phyloP scores from a whole-genome alignment of 2,888 invertebrate species.

The Morpho achilles region DNA sequence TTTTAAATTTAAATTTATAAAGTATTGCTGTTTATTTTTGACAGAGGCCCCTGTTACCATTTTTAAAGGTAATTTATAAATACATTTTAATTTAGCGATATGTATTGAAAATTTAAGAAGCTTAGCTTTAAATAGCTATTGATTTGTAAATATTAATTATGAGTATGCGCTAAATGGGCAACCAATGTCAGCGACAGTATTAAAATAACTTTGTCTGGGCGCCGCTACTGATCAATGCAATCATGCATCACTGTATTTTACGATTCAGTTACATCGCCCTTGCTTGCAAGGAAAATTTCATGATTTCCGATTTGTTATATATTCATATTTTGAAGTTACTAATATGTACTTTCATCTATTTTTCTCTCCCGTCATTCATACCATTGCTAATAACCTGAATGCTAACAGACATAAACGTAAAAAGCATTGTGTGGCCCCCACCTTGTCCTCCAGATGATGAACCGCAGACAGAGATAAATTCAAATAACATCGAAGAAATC shows the following conservation, averaged over 20 bases:
- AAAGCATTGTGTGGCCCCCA: slow-evolving; percentile 76
- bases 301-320: slow-evolving; percentile 14
- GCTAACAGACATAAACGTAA: slow-evolving; percentile 71
- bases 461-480: slow-evolving; percentile 29
- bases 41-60: slow-evolving; percentile 74
- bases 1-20: slow-evolving; percentile 19
- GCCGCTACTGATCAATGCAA: slow-evolving; percentile 43
- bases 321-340: slow-evolving; percentile 46
- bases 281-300: not conserved
- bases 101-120: slow-evolving; percentile 36
- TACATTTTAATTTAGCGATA: slow-evolving; percentile 60
- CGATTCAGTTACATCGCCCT: slow-evolving; percentile 10
- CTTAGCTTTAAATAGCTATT: slow-evolving; percentile 62
- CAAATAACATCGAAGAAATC: slow-evolving; percentile 22
- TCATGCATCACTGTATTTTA: slow-evolving; percentile 21
- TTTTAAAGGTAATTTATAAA: slow-evolving; percentile 74
- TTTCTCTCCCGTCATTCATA: slow-evolving; percentile 47
- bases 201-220: slow-evolving; percentile 59
- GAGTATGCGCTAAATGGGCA: slow-evolving; percentile 57
- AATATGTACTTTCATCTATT: slow-evolving; percentile 65
- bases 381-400: slow-evolving; percentile 39
- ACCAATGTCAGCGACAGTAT: slow-evolving; percentile 51
- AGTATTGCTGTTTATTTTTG: slow-evolving; percentile 61
- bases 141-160: slow-evolving; percentile 44
- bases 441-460: slow-evolving; percentile 65